Evolutionary conservation across 2,113 vertebrate genomes (phyloP).

Genomic region (Erythrolamprus reginae): DNA sequence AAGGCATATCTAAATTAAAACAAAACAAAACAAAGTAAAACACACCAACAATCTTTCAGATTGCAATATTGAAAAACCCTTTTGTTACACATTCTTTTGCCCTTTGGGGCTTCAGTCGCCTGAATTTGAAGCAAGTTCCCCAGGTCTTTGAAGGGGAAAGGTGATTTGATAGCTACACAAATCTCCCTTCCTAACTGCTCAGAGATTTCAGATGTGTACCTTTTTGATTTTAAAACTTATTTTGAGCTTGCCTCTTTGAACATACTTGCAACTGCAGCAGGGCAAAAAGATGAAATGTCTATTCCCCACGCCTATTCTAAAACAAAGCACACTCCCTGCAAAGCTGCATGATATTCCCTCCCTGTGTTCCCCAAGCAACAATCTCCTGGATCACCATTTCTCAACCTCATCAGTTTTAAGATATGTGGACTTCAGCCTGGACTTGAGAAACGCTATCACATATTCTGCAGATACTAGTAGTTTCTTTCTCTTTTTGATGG

Average conservation of each 20-base stretch:
- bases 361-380: not conserved
- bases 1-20: not conserved
- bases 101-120: not conserved
- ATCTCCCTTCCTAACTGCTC: not conserved
- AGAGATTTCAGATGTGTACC: not conserved
- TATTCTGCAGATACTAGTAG: not conserved
- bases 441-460: not conserved
- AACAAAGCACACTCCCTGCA: not conserved
- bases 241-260: not conserved
- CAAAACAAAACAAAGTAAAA: not conserved
- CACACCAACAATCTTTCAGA: not conserved
- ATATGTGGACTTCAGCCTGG: not conserved
- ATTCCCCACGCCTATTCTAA: not conserved
- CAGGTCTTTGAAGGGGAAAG: not conserved
- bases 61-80: not conserved
- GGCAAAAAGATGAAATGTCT: not conserved
- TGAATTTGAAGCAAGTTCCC: not conserved
- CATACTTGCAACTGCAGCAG: not conserved
- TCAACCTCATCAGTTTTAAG: not conserved
- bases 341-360: not conserved
- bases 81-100: not conserved
- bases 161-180: not conserved
- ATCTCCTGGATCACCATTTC: not conserved
- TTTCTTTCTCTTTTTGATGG: not conserved
- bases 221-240: not conserved